These are phyloP conservation scores for Amblyornis subalaris DNA, from an alignment of 2,113 vertebrate species.

Conservation along the genomic window DNA sequence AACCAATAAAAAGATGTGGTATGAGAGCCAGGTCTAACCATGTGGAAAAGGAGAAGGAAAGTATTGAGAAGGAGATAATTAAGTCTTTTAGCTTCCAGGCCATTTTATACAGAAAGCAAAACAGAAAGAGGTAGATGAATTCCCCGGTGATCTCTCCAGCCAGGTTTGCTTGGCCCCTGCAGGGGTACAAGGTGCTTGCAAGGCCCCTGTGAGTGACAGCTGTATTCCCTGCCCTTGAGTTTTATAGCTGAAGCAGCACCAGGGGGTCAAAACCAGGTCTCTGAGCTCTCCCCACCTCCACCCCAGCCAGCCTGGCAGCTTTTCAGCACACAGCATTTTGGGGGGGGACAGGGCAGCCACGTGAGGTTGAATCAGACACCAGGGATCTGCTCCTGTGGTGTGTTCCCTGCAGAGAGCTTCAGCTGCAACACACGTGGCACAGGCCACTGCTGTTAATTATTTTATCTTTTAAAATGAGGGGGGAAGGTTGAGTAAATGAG, in stretches of 20 bases:
- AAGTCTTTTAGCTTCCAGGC: conserved; percentile 48
- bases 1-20: conserved; percentile 22
- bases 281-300: background rate
- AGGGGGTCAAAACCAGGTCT: conserved; percentile 8
- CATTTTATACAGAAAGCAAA: conserved; percentile 8
- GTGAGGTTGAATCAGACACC: background rate
- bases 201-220: conserved; percentile 22
- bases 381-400: background rate
- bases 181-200: conserved; percentile 4
- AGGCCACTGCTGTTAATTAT: conserved; percentile 52
- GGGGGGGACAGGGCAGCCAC: background rate
- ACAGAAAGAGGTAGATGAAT: background rate
- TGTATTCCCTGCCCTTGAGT: conserved; percentile 16
- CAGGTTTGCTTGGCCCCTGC: background rate
- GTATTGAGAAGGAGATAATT: conserved; percentile 25
- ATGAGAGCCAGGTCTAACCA: conserved; percentile 10
- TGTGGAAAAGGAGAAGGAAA: conserved; percentile 32
- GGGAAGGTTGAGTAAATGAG: conserved; percentile 63
- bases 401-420: background rate
- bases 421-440: background rate
- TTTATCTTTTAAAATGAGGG: conserved; percentile 58
- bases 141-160: background rate
- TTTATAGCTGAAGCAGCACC: conserved; percentile 51
- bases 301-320: background rate
- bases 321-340: conserved; percentile 5